Base-by-base conservation (phyloP, 2,888 invertebrate species). In the Arenicola marina region DNA sequence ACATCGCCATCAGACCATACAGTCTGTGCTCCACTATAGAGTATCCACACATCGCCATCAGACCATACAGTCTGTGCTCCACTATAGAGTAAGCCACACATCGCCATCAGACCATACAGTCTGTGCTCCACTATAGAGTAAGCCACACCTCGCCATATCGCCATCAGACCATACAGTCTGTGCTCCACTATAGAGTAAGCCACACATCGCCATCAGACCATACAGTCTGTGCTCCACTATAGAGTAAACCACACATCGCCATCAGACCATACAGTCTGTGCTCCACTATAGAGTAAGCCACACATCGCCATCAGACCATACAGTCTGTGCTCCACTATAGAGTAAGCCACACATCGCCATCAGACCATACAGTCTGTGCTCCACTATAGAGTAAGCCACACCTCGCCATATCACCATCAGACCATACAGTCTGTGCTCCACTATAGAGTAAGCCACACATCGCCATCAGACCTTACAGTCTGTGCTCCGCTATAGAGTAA, bases 61-160 rank as follows among this genome's bases (percentile, higher is more conserved):
- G 62, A 32, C 68, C 68, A 2, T 61, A 66, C 29, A 56, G 61
- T 15, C 58, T 68, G 33, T 32, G 65, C 53, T 61, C 60, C 34
- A 56, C 63, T 7, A 59, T 68, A 11, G 65, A 63, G 68, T 68
- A 61, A 51, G 63, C n/a, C 38, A 4, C 59, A 55, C 59, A 33
- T 62, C 11, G 61, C 59, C 45, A 38, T 65, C n/a, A 21, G 62
- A 32, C 68, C 68, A 2, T 61, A 66, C 29, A 56, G 61, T 15
- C 58, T 68, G 33, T 32, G 65, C 53, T 61, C 60, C 34, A 56
- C 63, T 7, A 59, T 68, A 11, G 65, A 63, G 68, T 68, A 61
- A 51, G 63, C n/a, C n/a, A n/a, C n/a, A 3, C 44, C 32, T 15
- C n/a, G 46, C 15, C 59, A 55, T 58, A 33, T 62, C 11, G 61